Base-by-base conservation (phyloP, 2,888 invertebrate genomes). In the Entomobrya proxima region DNA sequence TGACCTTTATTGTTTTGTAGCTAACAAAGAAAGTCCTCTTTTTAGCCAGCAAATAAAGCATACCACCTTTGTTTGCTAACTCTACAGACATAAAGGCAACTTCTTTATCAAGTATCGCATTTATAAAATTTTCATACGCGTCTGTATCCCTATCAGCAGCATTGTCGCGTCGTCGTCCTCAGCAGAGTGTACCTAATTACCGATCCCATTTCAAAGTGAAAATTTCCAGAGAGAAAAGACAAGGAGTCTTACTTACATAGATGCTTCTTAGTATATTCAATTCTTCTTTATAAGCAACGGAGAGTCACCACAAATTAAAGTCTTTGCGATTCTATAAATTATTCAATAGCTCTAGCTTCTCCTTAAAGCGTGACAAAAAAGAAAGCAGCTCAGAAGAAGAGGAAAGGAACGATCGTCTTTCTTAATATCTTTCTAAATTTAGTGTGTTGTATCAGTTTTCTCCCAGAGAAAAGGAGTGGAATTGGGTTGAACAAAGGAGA, bases 271-370 rank as follows among this genome's bases (percentile, higher is more conserved):
- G 24, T 2, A 67, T 67, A 64, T 67, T 40, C 40, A 40, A 69
- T 44, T n/a, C 69, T n/a, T n/a, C n/a, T n/a, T n/a, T 47, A 40
- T 47, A 30, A 44, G n/a, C n/a, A 27, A 47, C 27, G 44, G 35
- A 32, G 15, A n/a, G 35, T 47, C 11, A 69, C 69, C 44, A 35
- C 40, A 72, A 72, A 11, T 27, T 81, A 50, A 37, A 64, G 27
- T 24, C 67, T 67, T 83, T 67, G 76, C 67, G 47, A 74, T 79
- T 79, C 50, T 24, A 74, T 85, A 75, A 79, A 85, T 78, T 47
- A 76, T 83, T 76, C 75, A 83, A n/a, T 76, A 35, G 35, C 58
- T 21, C 74, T 32, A 40, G 18, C 76, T 21, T 7, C 9, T 64
- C 32, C 50, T 64, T 50, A n/a, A 27, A 27, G 21, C 27, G 64